A percentile compares a stretch with the other conserved stretches of the same genome.
Evolutionary conservation across 53 echinoderm and acorn worm species (phyloP).

Genomic region (Holothuria leucospilota): DNA sequence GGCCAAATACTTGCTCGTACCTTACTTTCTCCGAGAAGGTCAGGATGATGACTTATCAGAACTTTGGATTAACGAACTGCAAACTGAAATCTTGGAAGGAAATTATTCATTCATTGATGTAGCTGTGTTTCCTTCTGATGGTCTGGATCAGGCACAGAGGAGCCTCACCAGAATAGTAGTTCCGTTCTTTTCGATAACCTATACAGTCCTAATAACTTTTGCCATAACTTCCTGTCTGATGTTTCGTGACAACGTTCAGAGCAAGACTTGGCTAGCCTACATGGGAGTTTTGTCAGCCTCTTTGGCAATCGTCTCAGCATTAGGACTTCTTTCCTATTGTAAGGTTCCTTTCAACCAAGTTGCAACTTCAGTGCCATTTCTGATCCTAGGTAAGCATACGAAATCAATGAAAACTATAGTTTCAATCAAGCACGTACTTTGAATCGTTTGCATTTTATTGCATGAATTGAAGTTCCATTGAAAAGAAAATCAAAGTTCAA

Average conservation of each 20-base stretch:
- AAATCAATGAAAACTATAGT: background rate
- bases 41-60: background rate
- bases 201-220: constrained; percentile 70
- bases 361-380: constrained; percentile 87
- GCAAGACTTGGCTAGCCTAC: constrained; percentile 77
- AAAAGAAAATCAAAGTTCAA: too few relatives aligned
- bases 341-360: constrained; percentile 84
- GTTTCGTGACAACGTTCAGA: constrained; percentile 81
- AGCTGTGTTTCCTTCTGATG: constrained; percentile 72
- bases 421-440: too few relatives aligned
- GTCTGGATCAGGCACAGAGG: constrained; percentile 68
- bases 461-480: too few relatives aligned
- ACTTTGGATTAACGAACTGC: background rate
- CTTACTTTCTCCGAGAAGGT: too few relatives aligned
- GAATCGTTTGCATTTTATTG: too few relatives aligned
- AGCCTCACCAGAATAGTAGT: constrained; percentile 68
- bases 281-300: constrained; percentile 77
- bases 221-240: constrained; percentile 80
- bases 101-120: constrained; percentile 32
- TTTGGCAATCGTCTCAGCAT: constrained; percentile 73
- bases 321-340: constrained; percentile 72
- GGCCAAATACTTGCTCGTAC: too few relatives aligned
- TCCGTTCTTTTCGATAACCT: constrained; percentile 75
- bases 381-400: constrained; percentile 80
- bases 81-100: background rate